Evolutionary conservation across 2,888 invertebrate genomes (phyloP), one percentile per base, ranked within the genome.

Genomic region (Brachyptera putata): DNA sequence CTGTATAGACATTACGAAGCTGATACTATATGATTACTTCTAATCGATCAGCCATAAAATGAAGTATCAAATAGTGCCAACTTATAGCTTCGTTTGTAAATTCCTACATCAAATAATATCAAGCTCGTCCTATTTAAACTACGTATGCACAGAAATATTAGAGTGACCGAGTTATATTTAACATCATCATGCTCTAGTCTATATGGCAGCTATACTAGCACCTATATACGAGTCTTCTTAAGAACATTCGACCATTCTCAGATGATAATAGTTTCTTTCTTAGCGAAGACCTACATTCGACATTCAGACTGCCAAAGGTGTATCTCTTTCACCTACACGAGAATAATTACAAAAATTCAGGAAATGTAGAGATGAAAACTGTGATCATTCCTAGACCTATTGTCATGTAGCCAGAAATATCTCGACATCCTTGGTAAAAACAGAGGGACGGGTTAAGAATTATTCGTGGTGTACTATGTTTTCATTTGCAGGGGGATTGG

Each of bases 311-410:
- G 21, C 11, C 22, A 7, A 21, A 11, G 39, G 46, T 24, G 3
- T 9, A 46, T 46, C 4, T 46, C 46, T 46, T 53, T 53, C 53
- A 30, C 50, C 50, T 53, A 53, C 37, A 53, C 18, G 22, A 46
- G 16, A 25, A 14, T 36, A 36, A 36, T 53, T 7, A 53, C 16
- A 53, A 53, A 16, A 53, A 26, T 53, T 34, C 21, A 4, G 16
- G 30, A 50, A 26, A 50, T 50, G 4, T 50, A 2, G n/a, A n/a
- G n/a, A n/a, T n/a, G n/a, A 11, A 43, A 5, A 16, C 16, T 43
- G 11, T 43, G 21, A n/a, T 43, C 43, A 43, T 43, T 18, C 43
- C 18, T 5, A 43, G 11, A 18, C n/a, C 37, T 11, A 30, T 53
- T 53, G 53, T 53, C 53, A 53, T 16, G 11, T 7, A 21, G 34